Conservation (phyloP, 2,888 invertebrate species). For the Isotomurus palustris region DNA sequence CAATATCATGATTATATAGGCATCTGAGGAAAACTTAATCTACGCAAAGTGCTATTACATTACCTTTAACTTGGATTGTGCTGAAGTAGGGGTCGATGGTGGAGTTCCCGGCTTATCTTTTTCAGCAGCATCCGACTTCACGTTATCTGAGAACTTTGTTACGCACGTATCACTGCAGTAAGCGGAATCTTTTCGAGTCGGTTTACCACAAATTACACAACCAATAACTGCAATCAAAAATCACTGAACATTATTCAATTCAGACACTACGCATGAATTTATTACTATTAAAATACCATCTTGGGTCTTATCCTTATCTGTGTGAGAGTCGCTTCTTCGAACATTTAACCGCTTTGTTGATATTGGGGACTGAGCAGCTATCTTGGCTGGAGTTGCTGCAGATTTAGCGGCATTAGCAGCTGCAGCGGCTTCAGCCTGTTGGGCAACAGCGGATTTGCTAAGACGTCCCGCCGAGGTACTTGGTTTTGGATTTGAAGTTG, state of each 20-base stretch:
- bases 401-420: constrained; percentile 16
- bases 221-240: background rate
- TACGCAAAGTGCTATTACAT: background rate
- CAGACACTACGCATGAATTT: no score
- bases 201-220: constrained; percentile 74
- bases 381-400: constrained; percentile 18
- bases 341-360: background rate
- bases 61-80: constrained; percentile 20
- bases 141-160: constrained; percentile 63
- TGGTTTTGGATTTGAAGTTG: background rate
- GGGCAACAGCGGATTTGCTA: constrained; percentile 16
- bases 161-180: constrained; percentile 88
- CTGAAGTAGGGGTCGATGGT: constrained; percentile 3
- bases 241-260: background rate
- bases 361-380: constrained; percentile 12
- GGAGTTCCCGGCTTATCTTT: constrained; percentile 53
- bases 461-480: background rate
- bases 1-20: background rate
- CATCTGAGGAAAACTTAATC: background rate
- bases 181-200: constrained; percentile 72
- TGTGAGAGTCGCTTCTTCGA: constrained; percentile 11
- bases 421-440: constrained; percentile 22
- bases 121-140: constrained; percentile 48
- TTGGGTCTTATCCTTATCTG: no score
- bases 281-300: no score